Evolutionary conservation across 2,888 invertebrate species (phyloP), one percentile per base, ranked within the genome.

Genomic region (Lysandra coridon): DNA sequence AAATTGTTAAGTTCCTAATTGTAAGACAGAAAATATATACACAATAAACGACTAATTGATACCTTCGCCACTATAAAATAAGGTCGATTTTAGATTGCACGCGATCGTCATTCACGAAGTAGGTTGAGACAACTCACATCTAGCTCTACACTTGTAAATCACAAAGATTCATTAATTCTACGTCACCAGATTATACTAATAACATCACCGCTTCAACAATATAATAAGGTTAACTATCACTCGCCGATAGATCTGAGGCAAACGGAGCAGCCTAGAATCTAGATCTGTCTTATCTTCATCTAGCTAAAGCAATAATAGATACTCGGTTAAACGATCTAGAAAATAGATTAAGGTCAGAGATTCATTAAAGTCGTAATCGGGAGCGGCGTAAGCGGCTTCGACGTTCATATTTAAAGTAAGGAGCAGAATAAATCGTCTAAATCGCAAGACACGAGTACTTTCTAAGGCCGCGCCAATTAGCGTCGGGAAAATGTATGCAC

Each of bases 81-180:
- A 88, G 88, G 92, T 91, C 83, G 86, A 85, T 86, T 90, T 90
- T 90, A 85, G 88, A 85, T 85, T 88, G 87, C 85, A 84, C 84
- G 83, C 84, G 84, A 80, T 83, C 90, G 90, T 86, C 92, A 92
- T 92, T 92, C 89, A 90, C 90, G 88, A 93, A 92, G 93, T 93
- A 93, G 93, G 94, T 93, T 93, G 93, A 93, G 91, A 92, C 91
- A 92, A 92, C 91, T 90, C 91, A 90, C 89, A 88, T 89, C 89
- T 90, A 90, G 88, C 87, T 90, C 80, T 81, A 82, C 88, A 89
- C 90, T 89, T 91, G 92, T 91, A 91, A 90, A 92, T 92, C 90
- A 93, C 90, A 89, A 89, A 92, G 91, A 89, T 90, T 91, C 91
- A 92, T 92, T 92, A 91, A 89, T 88, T 90, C 88, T 90, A 44